A percentile compares a stretch with the other conserved stretches of the same genome.
phyloP scores from a whole-genome alignment of 2,113 vertebrate species.

The Sitta europaea region DNA sequence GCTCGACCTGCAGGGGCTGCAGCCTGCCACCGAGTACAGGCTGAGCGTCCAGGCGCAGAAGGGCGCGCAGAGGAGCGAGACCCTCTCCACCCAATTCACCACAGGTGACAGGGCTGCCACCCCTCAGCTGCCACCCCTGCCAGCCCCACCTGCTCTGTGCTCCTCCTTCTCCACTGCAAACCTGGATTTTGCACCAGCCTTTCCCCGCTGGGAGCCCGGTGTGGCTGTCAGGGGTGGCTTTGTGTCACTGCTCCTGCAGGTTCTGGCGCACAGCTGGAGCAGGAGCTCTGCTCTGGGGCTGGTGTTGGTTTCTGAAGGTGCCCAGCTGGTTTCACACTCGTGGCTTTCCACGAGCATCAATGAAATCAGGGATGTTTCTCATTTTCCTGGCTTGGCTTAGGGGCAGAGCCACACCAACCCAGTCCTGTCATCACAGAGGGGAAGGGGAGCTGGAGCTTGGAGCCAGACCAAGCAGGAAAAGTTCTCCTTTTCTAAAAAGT shows the following conservation, averaged over 20 bases:
- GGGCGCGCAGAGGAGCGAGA: conserved; percentile 82
- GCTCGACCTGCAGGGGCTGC: conserved; percentile 83
- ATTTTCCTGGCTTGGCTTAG: background rate
- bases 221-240: background rate
- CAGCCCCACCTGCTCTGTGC: rapidly evolving
- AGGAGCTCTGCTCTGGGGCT: background rate
- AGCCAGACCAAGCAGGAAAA: background rate
- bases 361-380: background rate
- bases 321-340: rapidly evolving
- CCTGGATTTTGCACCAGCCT: background rate
- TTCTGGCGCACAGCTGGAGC: background rate
- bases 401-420: background rate
- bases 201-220: rapidly evolving
- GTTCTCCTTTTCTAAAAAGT: background rate
- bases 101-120: conserved; percentile 75
- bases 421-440: background rate
- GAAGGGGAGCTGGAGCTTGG: background rate
- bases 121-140: background rate
- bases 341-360: background rate
- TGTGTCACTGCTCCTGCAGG: background rate
- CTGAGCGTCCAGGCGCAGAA: conserved; percentile 86
- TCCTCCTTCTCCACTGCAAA: background rate
- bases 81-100: conserved; percentile 83
- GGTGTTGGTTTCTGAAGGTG: background rate
- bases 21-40: conserved; percentile 84